Percentiles rank a stretch among this genome's conserved stretches.
These are phyloP conservation scores for Blastomussa wellsi DNA, from an alignment of 92 coral and sea anemone species.

Conservation along the genomic window DNA sequence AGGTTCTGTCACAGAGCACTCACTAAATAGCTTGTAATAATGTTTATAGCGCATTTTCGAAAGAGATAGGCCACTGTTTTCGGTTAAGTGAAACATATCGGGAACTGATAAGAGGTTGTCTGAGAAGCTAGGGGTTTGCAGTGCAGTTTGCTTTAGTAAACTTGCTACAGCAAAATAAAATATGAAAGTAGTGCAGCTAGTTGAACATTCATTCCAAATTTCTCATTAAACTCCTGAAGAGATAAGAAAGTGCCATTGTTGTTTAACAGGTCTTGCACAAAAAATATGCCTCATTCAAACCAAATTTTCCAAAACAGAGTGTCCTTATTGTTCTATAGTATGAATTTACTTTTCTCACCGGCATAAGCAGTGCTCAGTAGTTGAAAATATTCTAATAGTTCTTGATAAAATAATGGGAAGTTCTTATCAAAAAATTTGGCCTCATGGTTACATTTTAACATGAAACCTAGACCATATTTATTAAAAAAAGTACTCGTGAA, in stretches of 20 bases:
- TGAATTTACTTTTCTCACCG: too few relatives aligned
- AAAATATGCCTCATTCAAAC: too few relatives aligned
- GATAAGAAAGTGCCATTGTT: not conserved
- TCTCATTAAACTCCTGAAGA: not conserved
- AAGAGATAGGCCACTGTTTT: not conserved
- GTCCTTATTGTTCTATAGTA: too few relatives aligned
- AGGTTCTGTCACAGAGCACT: not conserved
- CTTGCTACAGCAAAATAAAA: conserved; percentile 7
- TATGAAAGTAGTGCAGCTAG: not conserved
- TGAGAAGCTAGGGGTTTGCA: not conserved
- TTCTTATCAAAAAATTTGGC: too few relatives aligned
- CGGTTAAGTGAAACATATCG: not conserved
- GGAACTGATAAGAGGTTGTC: not conserved
- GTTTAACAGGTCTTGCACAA: not conserved
- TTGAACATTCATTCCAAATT: not conserved
- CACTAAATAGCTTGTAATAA: not conserved
- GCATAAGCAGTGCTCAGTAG: too few relatives aligned
- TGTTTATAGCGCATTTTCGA: conserved; percentile 5
- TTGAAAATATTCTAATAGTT: too few relatives aligned
- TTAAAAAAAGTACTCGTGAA: too few relatives aligned
- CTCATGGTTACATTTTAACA: too few relatives aligned
- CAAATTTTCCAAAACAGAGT: too few relatives aligned
- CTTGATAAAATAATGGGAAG: too few relatives aligned
- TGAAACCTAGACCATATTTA: too few relatives aligned
- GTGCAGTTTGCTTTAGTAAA: not conserved